phyloP scores from a whole-genome alignment of 2,888 invertebrate genomes.

The Platycnemis pennipes region DNA sequence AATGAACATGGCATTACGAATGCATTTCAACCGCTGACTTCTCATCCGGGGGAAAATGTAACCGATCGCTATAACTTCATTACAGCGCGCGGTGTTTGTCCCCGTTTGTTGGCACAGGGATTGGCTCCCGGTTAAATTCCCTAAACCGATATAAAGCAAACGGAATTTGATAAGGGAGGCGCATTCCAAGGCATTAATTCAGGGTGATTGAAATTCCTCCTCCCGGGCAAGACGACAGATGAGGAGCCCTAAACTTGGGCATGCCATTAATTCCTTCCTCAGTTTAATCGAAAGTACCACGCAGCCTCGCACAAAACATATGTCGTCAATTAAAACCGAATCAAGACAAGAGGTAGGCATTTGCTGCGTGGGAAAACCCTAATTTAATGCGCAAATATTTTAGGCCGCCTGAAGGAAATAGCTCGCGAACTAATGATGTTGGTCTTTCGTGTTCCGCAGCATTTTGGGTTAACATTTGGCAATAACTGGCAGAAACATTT shows the following conservation, averaged over 20 bases:
- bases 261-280: not conserved
- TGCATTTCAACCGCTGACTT: constrained; percentile 46
- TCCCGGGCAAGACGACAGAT: not conserved
- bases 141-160: constrained; percentile 31
- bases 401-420: not conserved
- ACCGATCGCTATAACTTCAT: constrained; percentile 55
- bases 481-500: too few species aligned
- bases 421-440: too few species aligned
- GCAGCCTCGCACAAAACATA: not conserved
- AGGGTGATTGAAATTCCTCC: not conserved
- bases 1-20: constrained; percentile 40
- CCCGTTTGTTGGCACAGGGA: constrained; percentile 14
- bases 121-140: constrained; percentile 1
- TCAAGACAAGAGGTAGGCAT: not conserved
- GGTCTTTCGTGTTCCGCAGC: too few species aligned
- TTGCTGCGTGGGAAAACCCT: not conserved
- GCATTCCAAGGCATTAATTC: constrained; percentile 1
- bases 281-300: not conserved
- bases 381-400: not conserved
- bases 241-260: not conserved
- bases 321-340: not conserved
- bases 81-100: constrained; percentile 20
- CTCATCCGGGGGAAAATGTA: constrained; percentile 12
- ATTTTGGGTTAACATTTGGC: too few species aligned
- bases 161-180: constrained; percentile 22